A percentile compares a stretch with the other conserved stretches of the same genome.
Evolutionary conservation across 1,140 invertebrate species (phyloP).

Genomic region (Cotesia chilonis): DNA sequence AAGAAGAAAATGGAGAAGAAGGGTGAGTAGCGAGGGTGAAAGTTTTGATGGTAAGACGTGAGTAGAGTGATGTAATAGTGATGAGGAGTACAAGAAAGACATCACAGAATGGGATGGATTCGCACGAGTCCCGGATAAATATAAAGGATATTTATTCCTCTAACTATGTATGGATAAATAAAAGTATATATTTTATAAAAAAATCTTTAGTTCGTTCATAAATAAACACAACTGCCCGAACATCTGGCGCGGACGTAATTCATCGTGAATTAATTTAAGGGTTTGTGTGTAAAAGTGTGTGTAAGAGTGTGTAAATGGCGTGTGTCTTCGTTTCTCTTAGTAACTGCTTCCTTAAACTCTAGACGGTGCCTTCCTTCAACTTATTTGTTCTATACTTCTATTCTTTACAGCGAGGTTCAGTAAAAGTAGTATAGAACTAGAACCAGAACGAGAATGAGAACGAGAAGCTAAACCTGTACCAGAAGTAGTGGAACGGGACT

Average conservation of each 20-base stretch:
- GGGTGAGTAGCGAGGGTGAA: no score
- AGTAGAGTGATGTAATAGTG: no score
- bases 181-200: conserved; percentile 15
- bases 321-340: conserved; percentile 29
- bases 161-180: no score
- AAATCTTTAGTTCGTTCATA: conserved; percentile 57
- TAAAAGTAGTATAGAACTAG: no score
- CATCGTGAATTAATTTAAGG: conserved; percentile 68
- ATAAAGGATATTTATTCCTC: no score
- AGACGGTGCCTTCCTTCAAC: conserved; percentile 40
- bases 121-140: conserved; percentile 32
- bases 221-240: conserved; percentile 66
- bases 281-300: conserved; percentile 33
- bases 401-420: no score
- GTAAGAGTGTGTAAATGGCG: no score
- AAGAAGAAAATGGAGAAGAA: no score
- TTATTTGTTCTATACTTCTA: neutral
- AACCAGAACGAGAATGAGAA: no score
- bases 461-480: neutral
- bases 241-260: conserved; percentile 66
- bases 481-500: no score
- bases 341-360: conserved; percentile 37
- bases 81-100: neutral
- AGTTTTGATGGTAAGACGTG: no score
- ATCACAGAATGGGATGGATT: conserved; percentile 11